Conservation (phyloP, 2,888 invertebrate genomes). For the Auanema freiburgensis region DNA sequence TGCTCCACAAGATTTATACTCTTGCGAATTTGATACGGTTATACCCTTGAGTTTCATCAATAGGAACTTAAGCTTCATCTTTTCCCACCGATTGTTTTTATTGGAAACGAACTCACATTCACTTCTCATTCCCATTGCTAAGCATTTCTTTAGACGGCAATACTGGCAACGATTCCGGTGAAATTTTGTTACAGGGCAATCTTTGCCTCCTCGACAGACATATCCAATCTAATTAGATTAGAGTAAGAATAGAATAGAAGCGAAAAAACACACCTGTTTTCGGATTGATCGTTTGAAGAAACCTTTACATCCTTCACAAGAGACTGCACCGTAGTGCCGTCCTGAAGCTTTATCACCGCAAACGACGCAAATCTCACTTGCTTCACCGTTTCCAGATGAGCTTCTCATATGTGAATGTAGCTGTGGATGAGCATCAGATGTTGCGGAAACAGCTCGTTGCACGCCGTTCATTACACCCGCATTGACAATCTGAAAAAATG, state of each 20-base stretch:
- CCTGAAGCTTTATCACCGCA: conserved; percentile 62
- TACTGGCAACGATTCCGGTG: conserved; percentile 97
- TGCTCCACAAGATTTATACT: too few relatives aligned
- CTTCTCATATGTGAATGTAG: too few relatives aligned
- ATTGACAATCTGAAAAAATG: conserved; percentile 16
- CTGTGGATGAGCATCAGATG: conserved; percentile 14
- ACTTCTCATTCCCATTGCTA: conserved; percentile 96
- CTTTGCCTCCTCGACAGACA: conserved; percentile 90
- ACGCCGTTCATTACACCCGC: conserved; percentile 17
- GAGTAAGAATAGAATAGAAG: not conserved
- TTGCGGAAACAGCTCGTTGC: conserved; percentile 10
- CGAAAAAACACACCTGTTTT: conserved; percentile 72
- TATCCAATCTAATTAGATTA: conserved; percentile 73
- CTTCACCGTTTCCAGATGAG: conserved; percentile 5
- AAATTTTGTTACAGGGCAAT: conserved; percentile 97
- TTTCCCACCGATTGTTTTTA: too few relatives aligned
- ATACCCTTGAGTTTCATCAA: too few relatives aligned
- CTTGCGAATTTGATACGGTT: too few relatives aligned
- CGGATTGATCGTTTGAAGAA: conserved; percentile 96
- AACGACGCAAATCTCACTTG: conserved; percentile 52
- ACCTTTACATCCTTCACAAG: conserved; percentile 76
- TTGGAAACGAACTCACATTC: conserved; percentile 78
- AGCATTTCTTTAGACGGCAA: conserved; percentile 94
- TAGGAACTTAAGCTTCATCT: too few relatives aligned
- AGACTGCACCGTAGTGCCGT: conserved; percentile 59